A percentile compares a stretch with the other conserved stretches of the same genome.
Evolutionary conservation across 2,888 invertebrate genomes (phyloP).

Genomic region (Apotomis betuletana): DNA sequence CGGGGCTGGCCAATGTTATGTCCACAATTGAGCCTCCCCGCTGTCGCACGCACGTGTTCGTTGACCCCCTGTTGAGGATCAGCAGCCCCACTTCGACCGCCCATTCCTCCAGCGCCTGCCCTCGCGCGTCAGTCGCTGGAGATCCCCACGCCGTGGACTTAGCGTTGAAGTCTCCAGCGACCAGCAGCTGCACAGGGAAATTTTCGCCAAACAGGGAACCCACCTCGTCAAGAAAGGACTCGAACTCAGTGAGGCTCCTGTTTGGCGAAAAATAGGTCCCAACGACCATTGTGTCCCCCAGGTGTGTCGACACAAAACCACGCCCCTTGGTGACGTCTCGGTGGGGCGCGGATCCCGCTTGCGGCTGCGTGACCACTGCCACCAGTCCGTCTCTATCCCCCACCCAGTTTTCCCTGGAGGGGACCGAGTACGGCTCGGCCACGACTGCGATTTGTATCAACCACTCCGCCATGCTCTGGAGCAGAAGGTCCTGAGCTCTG

Average conservation of each 20-base stretch:
- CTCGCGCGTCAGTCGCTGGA: not conserved
- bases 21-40: not conserved
- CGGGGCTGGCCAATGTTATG: not conserved
- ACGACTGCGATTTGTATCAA: too few relatives aligned
- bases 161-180: not conserved
- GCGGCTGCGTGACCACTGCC: too few relatives aligned
- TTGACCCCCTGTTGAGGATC: not conserved
- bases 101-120: not conserved
- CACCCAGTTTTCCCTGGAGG: too few relatives aligned
- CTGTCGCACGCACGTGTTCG: not conserved
- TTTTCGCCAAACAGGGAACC: conserved; percentile 20
- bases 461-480: too few relatives aligned
- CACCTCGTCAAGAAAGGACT: conserved; percentile 37
- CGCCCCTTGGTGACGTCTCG: too few relatives aligned
- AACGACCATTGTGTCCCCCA: conserved; percentile 4
- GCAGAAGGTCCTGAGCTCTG: too few relatives aligned
- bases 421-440: too few relatives aligned
- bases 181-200: not conserved
- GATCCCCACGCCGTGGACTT: not conserved
- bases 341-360: too few relatives aligned
- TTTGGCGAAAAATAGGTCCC: conserved; percentile 44
- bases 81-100: not conserved
- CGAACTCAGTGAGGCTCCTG: conserved; percentile 43
- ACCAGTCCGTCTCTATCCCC: too few relatives aligned
- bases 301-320: too few relatives aligned